Evolutionary conservation across 2,888 invertebrate species (phyloP), one percentile per base, ranked within the genome.

Genomic region (Epistrophe eligans): DNA sequence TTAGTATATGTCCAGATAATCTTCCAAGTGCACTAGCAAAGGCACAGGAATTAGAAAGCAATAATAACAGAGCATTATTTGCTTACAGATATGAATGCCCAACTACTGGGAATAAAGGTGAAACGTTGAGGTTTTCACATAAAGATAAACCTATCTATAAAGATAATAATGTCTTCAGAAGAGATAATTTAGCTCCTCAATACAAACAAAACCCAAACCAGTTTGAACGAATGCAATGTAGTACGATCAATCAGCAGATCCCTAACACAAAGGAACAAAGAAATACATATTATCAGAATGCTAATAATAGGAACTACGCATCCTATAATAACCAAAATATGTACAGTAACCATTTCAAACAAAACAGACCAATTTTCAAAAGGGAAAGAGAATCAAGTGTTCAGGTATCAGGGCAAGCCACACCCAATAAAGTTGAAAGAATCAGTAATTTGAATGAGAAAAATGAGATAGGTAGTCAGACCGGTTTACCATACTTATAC

Each of bases 141-240:
- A 60, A 60, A 60, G 15, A 62, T 40, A 62, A 62, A 62, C 60
- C 60, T 62, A 40, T 62, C 40, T 19, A 62, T 62, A 24, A 62
- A 62, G 60, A 40, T 62, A 62, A 62, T 62, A 62, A 62, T 62
- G 40, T 62, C 60, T 62, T 62, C 60, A 40, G 40, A 11, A 62
- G 40, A 62, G 38, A 40, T 62, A 62, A 62, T 62, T 62, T 62
- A 40, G 60, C 38, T 62, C 60, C 40, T 62, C 40, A 40, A 62
- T 62, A 62, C 60, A 40, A 62, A 40, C 19, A 62, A 62, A 62
- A 62, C 38, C 8, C 19, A 62, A 62, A 62, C 15, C 60, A 62
- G 15, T 40, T 62, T 62, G 60, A 60, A 60, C 38, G 60, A 60
- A 60, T 60, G 60, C 13, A 60, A 60, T 60, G 19, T 58, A 60